Conservation (phyloP, 2,888 invertebrate species). For the Euzophera pinguis region DNA sequence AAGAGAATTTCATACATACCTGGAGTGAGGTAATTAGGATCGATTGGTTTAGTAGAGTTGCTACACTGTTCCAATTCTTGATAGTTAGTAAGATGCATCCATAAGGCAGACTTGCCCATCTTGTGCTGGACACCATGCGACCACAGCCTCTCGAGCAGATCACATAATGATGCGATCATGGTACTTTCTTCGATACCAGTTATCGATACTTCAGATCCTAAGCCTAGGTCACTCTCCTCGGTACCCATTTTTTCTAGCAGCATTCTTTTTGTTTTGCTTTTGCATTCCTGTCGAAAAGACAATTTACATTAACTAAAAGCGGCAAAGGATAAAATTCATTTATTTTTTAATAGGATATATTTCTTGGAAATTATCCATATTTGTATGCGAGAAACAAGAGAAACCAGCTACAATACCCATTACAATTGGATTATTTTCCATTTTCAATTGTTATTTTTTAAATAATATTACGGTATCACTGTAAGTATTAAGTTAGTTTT, state of each 20-base stretch:
- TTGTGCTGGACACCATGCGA: slow-evolving; percentile 97
- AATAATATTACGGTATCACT: too few species aligned
- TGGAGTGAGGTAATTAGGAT: slow-evolving; percentile 76
- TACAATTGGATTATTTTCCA: too few species aligned
- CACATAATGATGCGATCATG: slow-evolving; percentile 98
- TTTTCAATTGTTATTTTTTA: too few species aligned
- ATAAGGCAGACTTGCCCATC: slow-evolving; percentile 97
- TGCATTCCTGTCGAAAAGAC: slow-evolving; percentile 85
- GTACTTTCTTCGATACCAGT: slow-evolving; percentile 97
- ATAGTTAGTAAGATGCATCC: slow-evolving; percentile 96
- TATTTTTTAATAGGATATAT: too few species aligned
- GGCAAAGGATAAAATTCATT: too few species aligned
- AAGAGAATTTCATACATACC: slow-evolving; percentile 44
- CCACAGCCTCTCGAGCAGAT: slow-evolving; percentile 98
- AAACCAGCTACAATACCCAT: too few species aligned
- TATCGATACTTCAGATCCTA: slow-evolving; percentile 87
- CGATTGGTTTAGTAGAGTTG: slow-evolving; percentile 72
- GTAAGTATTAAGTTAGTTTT: too few species aligned
- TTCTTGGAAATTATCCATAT: too few species aligned
- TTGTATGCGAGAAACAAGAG: too few species aligned
- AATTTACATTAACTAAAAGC: background rate
- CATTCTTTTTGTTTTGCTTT: slow-evolving; percentile 98
- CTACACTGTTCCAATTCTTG: slow-evolving; percentile 89
- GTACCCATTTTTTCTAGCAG: slow-evolving; percentile 99
- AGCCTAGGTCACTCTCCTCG: slow-evolving; percentile 96